phyloP scores from a whole-genome alignment of 2,113 vertebrate genomes.

The Crotalus horridus region DNA sequence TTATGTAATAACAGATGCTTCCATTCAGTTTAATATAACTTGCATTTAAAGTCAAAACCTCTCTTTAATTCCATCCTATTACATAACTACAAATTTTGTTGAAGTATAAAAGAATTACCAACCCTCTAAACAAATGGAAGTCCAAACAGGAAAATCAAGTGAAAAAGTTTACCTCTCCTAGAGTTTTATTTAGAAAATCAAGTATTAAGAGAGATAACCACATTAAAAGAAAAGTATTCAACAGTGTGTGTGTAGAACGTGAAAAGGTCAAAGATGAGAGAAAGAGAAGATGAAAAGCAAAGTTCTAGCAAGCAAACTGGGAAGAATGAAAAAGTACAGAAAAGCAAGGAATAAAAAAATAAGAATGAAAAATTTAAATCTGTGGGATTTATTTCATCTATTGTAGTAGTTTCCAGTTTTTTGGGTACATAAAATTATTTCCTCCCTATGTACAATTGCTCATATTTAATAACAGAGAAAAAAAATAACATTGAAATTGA shows the following conservation, averaged over 20 bases:
- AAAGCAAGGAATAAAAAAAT: neutral
- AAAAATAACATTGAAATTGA: neutral
- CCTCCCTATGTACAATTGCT: neutral
- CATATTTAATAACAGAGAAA: neutral
- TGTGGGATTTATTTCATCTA: neutral
- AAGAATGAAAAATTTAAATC: neutral
- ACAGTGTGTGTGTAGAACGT: neutral
- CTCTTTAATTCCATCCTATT: neutral
- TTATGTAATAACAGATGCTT: neutral
- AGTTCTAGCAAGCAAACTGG: neutral
- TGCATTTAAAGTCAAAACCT: neutral
- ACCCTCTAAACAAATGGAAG: neutral
- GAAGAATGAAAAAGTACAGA: neutral
- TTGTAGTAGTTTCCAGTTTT: neutral
- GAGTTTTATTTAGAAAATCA: neutral
- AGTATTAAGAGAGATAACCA: neutral
- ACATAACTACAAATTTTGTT: neutral
- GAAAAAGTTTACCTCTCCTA: neutral
- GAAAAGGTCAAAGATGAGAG: neutral
- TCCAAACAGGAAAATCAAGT: neutral
- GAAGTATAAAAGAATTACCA: neutral
- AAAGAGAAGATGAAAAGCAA: neutral
- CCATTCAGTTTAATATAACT: neutral
- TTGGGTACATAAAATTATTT: neutral
- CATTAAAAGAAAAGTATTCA: neutral